phyloP scores from a whole-genome alignment of 1,140 invertebrate species.

The fruit fly (Drosophila melanogaster) region DNA sequence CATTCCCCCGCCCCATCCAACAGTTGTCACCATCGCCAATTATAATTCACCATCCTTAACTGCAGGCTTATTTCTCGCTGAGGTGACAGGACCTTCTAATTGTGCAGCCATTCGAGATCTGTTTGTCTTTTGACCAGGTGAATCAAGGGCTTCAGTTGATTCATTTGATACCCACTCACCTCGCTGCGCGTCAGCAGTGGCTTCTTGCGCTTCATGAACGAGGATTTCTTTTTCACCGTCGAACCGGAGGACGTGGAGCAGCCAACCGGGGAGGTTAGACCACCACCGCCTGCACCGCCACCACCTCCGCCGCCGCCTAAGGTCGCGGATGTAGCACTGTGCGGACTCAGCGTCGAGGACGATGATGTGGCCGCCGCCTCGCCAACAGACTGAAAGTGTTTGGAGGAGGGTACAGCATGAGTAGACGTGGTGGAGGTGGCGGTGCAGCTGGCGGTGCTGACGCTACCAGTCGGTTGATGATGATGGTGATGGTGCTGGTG shows the following conservation, averaged over 20 bases:
- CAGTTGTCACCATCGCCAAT: slow-evolving; percentile 3
- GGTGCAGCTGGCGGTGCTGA: slow-evolving; percentile 11
- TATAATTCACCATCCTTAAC: slow-evolving; percentile 27
- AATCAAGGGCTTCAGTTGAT: slow-evolving; percentile 2
- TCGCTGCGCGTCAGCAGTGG: slow-evolving; percentile 80
- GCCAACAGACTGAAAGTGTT: slow-evolving; percentile 50
- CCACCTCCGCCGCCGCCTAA: slow-evolving; percentile 21
- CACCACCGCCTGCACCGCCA: slow-evolving; percentile 22
- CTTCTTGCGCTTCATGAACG: slow-evolving; percentile 77
- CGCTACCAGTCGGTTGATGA: slow-evolving; percentile 12
- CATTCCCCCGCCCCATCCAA: slow-evolving; percentile 7
- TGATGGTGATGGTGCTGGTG: slow-evolving; percentile 31
- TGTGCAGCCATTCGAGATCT: slow-evolving; percentile 34
- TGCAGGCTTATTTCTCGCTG: slow-evolving; percentile 1
- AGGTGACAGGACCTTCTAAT: slow-evolving; percentile 24
- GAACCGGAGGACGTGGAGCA: slow-evolving; percentile 30
- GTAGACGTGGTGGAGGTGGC: slow-evolving; percentile 15
- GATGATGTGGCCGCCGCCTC: slow-evolving; percentile 29
- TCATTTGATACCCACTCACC: slow-evolving; percentile 61
- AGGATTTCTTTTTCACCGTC: slow-evolving; percentile 70
- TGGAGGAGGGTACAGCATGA: slow-evolving; percentile 51
- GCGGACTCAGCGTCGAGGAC: slow-evolving; percentile 37
- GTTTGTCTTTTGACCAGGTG: slow-evolving; percentile 14
- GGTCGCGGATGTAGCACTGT: slow-evolving; percentile 26
- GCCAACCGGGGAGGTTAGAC: slow-evolving; percentile 37